Evolutionary conservation across 1,140 invertebrate species (phyloP).

Genomic region (Trichonephila clavipes): DNA sequence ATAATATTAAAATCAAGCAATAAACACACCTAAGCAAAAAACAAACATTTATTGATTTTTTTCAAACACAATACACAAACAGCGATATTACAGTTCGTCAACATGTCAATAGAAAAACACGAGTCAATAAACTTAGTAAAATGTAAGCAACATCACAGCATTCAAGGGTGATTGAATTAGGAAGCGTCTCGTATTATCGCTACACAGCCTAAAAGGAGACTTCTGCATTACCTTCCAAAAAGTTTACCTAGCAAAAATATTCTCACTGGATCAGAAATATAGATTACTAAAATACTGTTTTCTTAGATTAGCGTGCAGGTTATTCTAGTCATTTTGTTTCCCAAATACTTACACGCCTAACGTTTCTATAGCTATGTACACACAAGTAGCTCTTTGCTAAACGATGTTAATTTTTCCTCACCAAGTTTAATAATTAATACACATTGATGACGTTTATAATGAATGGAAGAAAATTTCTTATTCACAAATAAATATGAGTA

Average conservation of each 20-base stretch:
- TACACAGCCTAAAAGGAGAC: neutral
- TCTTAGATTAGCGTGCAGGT: neutral
- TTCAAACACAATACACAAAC: slow-evolving; percentile 38
- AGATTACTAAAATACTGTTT: slow-evolving; percentile 31
- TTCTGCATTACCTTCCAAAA: neutral
- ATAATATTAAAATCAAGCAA: neutral
- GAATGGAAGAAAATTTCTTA: neutral
- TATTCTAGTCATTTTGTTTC: too few relatives aligned
- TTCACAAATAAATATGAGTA: slow-evolving; percentile 15
- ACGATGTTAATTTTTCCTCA: too few relatives aligned
- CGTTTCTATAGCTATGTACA: too few relatives aligned
- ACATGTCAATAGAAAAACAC: slow-evolving; percentile 48
- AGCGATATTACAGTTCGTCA: neutral
- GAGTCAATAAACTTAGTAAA: slow-evolving; percentile 67
- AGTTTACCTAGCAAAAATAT: slow-evolving; percentile 45
- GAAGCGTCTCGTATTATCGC: neutral
- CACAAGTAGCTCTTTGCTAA: too few relatives aligned
- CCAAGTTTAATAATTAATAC: too few relatives aligned
- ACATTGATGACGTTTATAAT: too few relatives aligned
- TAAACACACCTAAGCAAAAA: slow-evolving; percentile 1
- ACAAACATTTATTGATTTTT: slow-evolving; percentile 55
- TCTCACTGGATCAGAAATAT: slow-evolving; percentile 9
- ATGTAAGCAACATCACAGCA: slow-evolving; percentile 63
- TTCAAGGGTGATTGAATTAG: slow-evolving; percentile 25
- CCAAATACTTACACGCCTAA: too few relatives aligned